phyloP scores from a whole-genome alignment of 2,797 vertebrate species.

The Sebastes trivittatus region DNA sequence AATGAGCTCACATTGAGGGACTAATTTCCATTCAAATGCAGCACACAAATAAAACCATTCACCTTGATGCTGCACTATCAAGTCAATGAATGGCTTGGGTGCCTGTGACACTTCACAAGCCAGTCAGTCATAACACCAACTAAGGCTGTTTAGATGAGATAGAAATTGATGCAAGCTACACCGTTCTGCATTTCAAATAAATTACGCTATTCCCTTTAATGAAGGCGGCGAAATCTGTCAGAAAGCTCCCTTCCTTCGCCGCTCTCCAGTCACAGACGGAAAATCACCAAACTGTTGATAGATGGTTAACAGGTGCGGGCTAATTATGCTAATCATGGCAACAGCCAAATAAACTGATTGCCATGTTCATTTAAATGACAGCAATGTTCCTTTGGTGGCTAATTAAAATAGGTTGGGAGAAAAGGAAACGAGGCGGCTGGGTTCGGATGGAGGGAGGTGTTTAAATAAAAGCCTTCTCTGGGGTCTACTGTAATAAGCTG shows the following conservation, averaged over 20 bases:
- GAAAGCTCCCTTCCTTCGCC: constrained; percentile 44
- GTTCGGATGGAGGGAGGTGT: constrained; percentile 62
- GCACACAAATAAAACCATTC: constrained; percentile 30
- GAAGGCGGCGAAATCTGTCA: constrained; percentile 60
- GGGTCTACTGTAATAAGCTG: constrained; percentile 73
- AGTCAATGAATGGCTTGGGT: constrained; percentile 26
- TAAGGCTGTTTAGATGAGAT: constrained; percentile 13
- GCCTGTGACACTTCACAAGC: constrained; percentile 11
- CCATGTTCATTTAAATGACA: constrained; percentile 83
- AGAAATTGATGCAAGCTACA: constrained; percentile 20
- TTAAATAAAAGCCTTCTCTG: constrained; percentile 77
- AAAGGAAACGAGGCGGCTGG: constrained; percentile 61
- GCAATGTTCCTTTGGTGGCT: constrained; percentile 79
- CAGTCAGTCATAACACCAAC: constrained; percentile 19
- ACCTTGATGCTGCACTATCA: constrained; percentile 37
- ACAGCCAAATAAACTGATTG: constrained; percentile 84
- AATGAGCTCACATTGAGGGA: neutral
- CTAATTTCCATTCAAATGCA: constrained; percentile 31
- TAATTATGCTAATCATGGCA: constrained; percentile 81
- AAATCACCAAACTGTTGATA: constrained; percentile 80
- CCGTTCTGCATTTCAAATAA: constrained; percentile 49
- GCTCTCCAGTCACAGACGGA: constrained; percentile 60
- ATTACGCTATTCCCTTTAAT: constrained; percentile 32
- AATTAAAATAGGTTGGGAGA: constrained; percentile 76
- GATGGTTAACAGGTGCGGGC: constrained; percentile 81